Evolutionary conservation across 2,888 invertebrate species (phyloP).

Genomic region (Sinelater perroti): DNA sequence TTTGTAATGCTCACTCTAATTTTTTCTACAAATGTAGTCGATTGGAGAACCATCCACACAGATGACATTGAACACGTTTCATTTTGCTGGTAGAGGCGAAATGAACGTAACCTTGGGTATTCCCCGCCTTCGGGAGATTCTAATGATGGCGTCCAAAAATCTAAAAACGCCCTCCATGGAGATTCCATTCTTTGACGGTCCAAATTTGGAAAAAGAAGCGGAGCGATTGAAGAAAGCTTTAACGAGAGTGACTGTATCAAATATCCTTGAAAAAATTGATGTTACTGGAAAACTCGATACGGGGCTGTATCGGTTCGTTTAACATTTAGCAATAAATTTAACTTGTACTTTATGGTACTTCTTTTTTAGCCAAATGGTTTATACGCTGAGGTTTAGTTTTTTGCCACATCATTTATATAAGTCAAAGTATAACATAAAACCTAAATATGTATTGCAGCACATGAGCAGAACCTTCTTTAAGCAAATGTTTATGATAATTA

Average conservation of each 20-base stretch:
- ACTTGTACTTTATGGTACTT: background rate
- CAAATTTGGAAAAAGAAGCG: conserved; percentile 65
- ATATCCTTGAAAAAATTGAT: conserved; percentile 78
- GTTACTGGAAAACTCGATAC: conserved; percentile 69
- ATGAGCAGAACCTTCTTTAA: conserved; percentile 78
- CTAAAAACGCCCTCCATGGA: conserved; percentile 98
- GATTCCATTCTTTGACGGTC: conserved; percentile 76
- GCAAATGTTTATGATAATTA: conserved; percentile 71
- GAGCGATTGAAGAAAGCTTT: conserved; percentile 77
- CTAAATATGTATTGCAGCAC: conserved; percentile 73
- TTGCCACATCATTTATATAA: conserved; percentile 79
- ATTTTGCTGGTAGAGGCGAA: conserved; percentile 99
- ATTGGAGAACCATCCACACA: conserved; percentile 99
- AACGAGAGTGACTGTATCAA: conserved; percentile 79
- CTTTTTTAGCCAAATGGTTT: conserved; percentile 64
- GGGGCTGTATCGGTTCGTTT: conserved; percentile 61
- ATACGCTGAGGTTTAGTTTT: conserved; percentile 76
- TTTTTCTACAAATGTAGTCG: conserved; percentile 63
- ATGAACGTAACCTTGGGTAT: conserved; percentile 99
- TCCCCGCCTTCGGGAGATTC: conserved; percentile 93
- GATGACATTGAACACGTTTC: conserved; percentile 99
- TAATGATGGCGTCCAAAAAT: conserved; percentile 94
- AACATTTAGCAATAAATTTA: background rate
- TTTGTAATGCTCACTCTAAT: background rate
- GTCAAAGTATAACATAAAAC: conserved; percentile 75